A percentile compares a stretch with the other conserved stretches of the same genome.
These are phyloP conservation scores for Sebastes paucispinis DNA, from an alignment of 2,797 vertebrate species.

Conservation along the genomic window DNA sequence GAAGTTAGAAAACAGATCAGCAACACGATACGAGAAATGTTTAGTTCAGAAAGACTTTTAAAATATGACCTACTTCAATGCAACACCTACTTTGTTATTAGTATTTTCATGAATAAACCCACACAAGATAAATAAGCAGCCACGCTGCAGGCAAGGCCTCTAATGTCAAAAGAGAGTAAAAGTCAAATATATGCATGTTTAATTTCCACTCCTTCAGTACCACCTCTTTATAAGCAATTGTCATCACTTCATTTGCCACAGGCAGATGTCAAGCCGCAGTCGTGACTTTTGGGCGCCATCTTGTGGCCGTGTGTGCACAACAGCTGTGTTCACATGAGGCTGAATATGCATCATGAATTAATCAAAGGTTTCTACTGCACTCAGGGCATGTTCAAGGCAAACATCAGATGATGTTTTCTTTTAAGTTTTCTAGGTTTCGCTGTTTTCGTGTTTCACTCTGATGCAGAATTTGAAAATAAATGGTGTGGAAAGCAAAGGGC, in stretches of 20 bases:
- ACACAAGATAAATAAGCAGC: neutral
- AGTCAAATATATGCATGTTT: slow-evolving; percentile 18
- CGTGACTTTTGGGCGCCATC: slow-evolving; percentile 75
- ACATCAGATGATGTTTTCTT: neutral
- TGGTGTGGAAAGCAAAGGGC: neutral
- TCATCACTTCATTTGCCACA: slow-evolving; percentile 29
- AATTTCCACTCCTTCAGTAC: slow-evolving; percentile 21
- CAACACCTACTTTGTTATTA: neutral
- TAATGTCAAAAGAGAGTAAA: neutral
- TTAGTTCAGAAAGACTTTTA: neutral
- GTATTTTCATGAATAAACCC: slow-evolving; percentile 15
- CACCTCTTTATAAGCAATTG: slow-evolving; percentile 9
- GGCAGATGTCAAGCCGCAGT: slow-evolving; percentile 19
- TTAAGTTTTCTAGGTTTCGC: neutral
- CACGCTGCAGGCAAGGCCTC: neutral
- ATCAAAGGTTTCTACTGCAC: neutral
- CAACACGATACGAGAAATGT: neutral
- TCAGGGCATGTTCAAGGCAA: neutral
- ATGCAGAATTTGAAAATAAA: too few species aligned
- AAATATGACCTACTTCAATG: neutral
- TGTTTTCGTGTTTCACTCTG: neutral
- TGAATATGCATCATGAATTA: neutral
- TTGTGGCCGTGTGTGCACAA: slow-evolving; percentile 54
- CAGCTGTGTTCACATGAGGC: neutral
- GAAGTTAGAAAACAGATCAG: neutral